These are phyloP conservation scores for Talpa occidentalis DNA, from an alignment of 2,113 vertebrate genomes.

Conservation along the genomic window DNA sequence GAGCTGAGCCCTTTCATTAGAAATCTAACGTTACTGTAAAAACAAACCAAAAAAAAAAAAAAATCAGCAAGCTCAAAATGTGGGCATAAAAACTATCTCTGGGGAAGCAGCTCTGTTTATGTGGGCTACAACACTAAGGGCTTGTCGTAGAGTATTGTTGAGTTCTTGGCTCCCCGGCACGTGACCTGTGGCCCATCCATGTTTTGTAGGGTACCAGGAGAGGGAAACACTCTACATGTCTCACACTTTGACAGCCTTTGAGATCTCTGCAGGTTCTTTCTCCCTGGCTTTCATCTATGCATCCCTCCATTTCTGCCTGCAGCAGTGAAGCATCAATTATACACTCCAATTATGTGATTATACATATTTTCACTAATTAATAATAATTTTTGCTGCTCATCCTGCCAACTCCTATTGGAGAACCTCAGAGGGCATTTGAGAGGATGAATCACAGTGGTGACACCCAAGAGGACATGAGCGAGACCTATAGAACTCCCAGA, in stretches of 20 bases:
- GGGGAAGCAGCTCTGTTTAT: background rate
- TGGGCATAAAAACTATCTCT: background rate
- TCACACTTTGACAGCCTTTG: background rate
- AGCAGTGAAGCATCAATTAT: slow-evolving; percentile 66
- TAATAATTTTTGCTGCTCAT: slow-evolving; percentile 68
- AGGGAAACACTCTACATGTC: background rate
- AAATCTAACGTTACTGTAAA: background rate
- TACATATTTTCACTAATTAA: slow-evolving; percentile 76
- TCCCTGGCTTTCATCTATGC: slow-evolving; percentile 47
- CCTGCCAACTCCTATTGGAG: slow-evolving; percentile 32
- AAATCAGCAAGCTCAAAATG: background rate
- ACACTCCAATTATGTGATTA: slow-evolving; percentile 71
- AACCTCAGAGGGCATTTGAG: slow-evolving; percentile 24
- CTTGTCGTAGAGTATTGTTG: background rate
- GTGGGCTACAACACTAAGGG: background rate
- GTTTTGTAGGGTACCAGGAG: background rate
- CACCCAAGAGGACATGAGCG: background rate
- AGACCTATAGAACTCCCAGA: background rate
- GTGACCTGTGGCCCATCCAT: background rate
- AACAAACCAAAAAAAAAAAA: background rate
- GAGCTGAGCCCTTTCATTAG: background rate
- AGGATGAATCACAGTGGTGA: background rate
- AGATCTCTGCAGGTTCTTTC: background rate
- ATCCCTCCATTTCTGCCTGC: slow-evolving; percentile 53
- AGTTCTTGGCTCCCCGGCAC: background rate